A percentile compares a stretch with the other conserved stretches of the same genome.
Evolutionary conservation across 2,888 invertebrate species (phyloP).

Genomic region (Hydrotaea cyrtoneurina): DNA sequence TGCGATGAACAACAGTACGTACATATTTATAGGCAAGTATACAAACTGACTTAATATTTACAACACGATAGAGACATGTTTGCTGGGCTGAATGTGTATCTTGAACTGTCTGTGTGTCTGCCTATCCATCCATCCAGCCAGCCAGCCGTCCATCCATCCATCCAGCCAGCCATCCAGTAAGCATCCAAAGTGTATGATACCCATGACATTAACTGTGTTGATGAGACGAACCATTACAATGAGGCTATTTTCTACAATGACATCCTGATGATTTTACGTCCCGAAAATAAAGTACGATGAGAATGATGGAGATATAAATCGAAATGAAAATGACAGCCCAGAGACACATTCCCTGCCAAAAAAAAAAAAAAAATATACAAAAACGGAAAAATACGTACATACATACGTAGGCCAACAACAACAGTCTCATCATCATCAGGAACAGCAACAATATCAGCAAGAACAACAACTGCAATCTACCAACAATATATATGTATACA

Average conservation of each 20-base stretch:
- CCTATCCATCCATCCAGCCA: conserved; percentile 31
- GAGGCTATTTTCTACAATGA: conserved; percentile 77
- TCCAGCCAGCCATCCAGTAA: background rate
- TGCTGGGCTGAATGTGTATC: background rate
- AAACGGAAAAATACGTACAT: conserved; percentile 31
- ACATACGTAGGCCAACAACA: conserved; percentile 52
- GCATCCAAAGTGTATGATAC: conserved; percentile 46
- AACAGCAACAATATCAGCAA: conserved; percentile 52
- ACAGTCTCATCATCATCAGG: conserved; percentile 55
- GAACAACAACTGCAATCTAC: conserved; percentile 53
- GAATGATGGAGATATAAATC: conserved; percentile 77
- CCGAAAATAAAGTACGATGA: conserved; percentile 58
- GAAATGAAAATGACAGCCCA: conserved; percentile 80
- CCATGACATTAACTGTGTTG: conserved; percentile 59
- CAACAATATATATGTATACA: conserved; percentile 51
- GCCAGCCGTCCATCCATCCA: conserved; percentile 27
- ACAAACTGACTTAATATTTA: conserved; percentile 51
- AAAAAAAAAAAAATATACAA: conserved; percentile 64
- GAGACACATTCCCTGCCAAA: conserved; percentile 78
- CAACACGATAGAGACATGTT: conserved; percentile 47
- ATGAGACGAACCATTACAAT: conserved; percentile 70
- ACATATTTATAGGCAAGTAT: background rate
- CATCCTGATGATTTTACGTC: conserved; percentile 64
- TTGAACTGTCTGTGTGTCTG: background rate
- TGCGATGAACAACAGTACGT: background rate